Conservation (phyloP, 2,797 vertebrate genomes). For the Carduelis carduelis region DNA sequence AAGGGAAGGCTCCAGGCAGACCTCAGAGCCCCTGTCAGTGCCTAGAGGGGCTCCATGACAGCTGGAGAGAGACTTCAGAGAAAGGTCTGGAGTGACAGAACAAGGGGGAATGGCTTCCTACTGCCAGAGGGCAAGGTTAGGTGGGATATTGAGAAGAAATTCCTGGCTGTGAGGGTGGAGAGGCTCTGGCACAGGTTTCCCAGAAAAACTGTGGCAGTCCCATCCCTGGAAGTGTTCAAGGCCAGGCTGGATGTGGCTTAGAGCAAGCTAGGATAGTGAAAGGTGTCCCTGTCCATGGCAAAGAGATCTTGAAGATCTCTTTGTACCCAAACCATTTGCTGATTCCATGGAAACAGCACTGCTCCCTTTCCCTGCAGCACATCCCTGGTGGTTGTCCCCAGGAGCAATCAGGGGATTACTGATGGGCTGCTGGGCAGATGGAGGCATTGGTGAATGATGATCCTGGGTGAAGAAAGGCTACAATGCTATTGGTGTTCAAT, state of each 20-base stretch:
- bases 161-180: fast-evolving
- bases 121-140: neutral
- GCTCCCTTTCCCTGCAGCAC: fast-evolving
- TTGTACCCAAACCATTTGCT: neutral
- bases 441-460: neutral
- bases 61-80: neutral
- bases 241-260: neutral
- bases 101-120: neutral
- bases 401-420: neutral
- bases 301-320: neutral
- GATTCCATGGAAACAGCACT: neutral
- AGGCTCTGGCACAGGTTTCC: neutral
- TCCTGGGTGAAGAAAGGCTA: neutral
- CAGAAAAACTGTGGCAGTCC: neutral
- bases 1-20: neutral
- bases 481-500: fast-evolving
- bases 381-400: neutral
- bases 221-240: neutral
- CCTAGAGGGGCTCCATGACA: neutral
- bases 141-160: neutral
- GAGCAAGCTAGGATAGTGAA: neutral
- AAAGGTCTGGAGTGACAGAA: neutral
- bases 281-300: neutral
- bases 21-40: fast-evolving
- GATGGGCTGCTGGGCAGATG: neutral